Conservation (phyloP, 2,797 vertebrate species). For the Notoglanidium macrostoma region DNA sequence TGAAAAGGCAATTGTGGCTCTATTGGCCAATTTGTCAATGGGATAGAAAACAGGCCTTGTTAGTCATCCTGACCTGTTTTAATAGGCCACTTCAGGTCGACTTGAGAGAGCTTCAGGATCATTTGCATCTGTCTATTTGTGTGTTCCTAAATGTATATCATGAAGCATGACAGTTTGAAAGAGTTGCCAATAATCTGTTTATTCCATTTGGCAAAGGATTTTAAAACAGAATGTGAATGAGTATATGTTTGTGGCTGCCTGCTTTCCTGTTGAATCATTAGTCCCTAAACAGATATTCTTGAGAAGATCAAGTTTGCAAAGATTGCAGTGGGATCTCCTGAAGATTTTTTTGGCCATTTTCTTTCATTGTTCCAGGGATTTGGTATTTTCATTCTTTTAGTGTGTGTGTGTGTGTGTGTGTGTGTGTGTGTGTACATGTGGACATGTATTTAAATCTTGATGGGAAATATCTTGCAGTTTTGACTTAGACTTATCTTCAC, state of each 20-base stretch:
- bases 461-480: neutral
- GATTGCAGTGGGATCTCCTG: slow-evolving; percentile 33
- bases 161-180: slow-evolving; percentile 15
- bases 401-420: neutral
- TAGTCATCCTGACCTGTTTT: slow-evolving; percentile 12
- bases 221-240: slow-evolving; percentile 40
- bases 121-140: slow-evolving; percentile 32
- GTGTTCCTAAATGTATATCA: slow-evolving; percentile 36
- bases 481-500: neutral
- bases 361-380: slow-evolving; percentile 23
- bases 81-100: slow-evolving; percentile 32
- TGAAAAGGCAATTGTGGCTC: neutral
- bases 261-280: slow-evolving; percentile 49
- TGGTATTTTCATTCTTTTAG: neutral
- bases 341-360: slow-evolving; percentile 28
- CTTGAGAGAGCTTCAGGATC: slow-evolving; percentile 14
- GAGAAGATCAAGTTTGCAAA: slow-evolving; percentile 44
- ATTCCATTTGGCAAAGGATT: slow-evolving; percentile 47
- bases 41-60: slow-evolving; percentile 27
- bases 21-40: slow-evolving; percentile 10
- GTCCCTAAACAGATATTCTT: slow-evolving; percentile 49
- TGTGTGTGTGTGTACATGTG: neutral
- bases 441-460: neutral
- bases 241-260: slow-evolving; percentile 46
- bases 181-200: slow-evolving; percentile 50